Percentiles rank a stretch among this genome's conserved stretches.
These are phyloP conservation scores for Rhinopomastus cyanomelas DNA, from an alignment of 2,113 vertebrate genomes.

Conservation along the genomic window DNA sequence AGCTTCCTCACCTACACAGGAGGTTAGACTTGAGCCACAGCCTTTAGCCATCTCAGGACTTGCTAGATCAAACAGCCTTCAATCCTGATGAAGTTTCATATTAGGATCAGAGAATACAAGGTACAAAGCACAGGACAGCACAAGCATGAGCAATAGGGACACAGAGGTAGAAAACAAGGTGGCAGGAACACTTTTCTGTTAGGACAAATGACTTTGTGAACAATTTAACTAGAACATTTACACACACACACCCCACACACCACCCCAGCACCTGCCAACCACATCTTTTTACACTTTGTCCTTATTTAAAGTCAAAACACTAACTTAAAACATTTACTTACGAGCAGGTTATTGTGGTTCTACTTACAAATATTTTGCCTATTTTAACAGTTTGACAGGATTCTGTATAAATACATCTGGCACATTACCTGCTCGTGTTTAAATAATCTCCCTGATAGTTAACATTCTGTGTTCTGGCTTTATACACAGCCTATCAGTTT, in stretches of 20 bases:
- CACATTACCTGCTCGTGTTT: not conserved
- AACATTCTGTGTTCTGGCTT: not conserved
- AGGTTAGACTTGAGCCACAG: not conserved
- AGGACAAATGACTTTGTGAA: not conserved
- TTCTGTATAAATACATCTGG: not conserved
- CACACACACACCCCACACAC: accelerated
- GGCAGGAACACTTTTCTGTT: not conserved
- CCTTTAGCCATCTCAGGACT: not conserved
- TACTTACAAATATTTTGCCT: not conserved
- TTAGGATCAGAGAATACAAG: not conserved
- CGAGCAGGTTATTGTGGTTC: not conserved
- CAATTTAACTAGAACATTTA: not conserved
- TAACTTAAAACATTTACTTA: not conserved
- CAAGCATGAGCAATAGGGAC: not conserved
- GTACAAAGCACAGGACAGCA: not conserved
- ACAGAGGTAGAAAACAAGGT: not conserved
- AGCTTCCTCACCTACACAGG: not conserved
- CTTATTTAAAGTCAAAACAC: not conserved
- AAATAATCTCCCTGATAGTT: not conserved
- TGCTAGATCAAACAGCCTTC: not conserved
- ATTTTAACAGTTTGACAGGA: not conserved
- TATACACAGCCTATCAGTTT: not conserved
- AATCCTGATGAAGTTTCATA: not conserved
- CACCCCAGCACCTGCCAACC: not conserved
- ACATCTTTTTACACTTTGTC: not conserved